Base-by-base conservation (phyloP, 1,140 invertebrate genomes). In the Bombus superbus region DNA sequence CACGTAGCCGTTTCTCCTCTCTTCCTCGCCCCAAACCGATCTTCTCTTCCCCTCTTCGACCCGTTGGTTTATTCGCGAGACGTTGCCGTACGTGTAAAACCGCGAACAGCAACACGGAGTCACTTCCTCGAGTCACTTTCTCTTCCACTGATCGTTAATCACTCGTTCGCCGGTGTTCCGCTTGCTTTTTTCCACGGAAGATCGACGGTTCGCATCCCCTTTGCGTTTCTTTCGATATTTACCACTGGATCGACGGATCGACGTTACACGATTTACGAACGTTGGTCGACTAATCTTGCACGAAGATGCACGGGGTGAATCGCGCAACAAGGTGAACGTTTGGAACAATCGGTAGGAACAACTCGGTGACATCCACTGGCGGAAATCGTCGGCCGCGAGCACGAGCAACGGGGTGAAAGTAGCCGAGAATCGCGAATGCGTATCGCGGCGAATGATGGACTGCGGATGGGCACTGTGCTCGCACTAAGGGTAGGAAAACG, bases 401-500 rank as follows among this genome's bases (percentile, higher is more conserved):
- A 40, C 22, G 59, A 68, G 18, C 18, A 3, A 53, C 66, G 66
- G 22, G 86, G 87, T n/a, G 28, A 53, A 77, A 28, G 38, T 25
- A 69, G 25, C 11, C 38, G 53, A 66, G 40, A 47, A 40, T 66
- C 75, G 68, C 38, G 78, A 77, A 78, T 66, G 81, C 81, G 90
- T 86, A 87, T 89, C 89, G 83, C 83, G 86, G 72, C 86, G 87
- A 85, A 86, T 89, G 89, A 92, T 87, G 86, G 81, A 89, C 89
- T 89, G 86, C 77, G 88, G 92, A 91, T 90, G 88, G 90, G 86
- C 86, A 89, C 88, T 90, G 89, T 90, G 53, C 86, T 88, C 76
- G 86, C 87, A 89, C 92, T 87, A 92, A 92, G 91, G 91, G 92
- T 93, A 91, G 91, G 85, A 90, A 90, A 92, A 92, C 91, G 91